Evolutionary conservation across 2,113 vertebrate genomes (phyloP), one percentile per base, ranked within the genome.

Genomic region (Leptosomus discolor): DNA sequence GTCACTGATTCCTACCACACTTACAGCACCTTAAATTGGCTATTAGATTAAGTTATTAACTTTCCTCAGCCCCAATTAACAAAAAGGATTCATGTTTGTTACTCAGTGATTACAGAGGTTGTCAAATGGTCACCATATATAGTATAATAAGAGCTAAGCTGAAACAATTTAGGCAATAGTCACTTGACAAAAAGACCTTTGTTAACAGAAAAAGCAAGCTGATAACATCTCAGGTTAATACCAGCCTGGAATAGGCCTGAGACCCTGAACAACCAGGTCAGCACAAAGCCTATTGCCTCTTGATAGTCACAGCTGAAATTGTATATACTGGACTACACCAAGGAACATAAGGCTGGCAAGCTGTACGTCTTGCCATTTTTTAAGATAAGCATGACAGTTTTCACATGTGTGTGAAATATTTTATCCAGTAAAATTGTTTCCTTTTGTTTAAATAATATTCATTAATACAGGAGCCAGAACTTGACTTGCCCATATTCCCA

Each of bases 381-480:
- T 8, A 53, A 61, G 23, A 27, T 41, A 75, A 90, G 6, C 11
- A n/a, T 0, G 0, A 14, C 4, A 58, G 7, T 29, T 7, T 61
- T 85, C 14, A 12, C 5, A 8, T 14, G 4, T 8, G 5, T 1
- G 5, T 36, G 46, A 64, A 5, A 32, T 1, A 71, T 8, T 37
- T 60, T 57, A 61, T 63, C 8, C 29, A 50, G 4, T 32, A 46
- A 39, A 58, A 29, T 17, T 19, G 3, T n/a, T 90, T 60, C 10
- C 3, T 21, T 61, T 19, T 79, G 5, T 54, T 11, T 51, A 60
- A 79, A 67, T 37, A 56, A 56, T 58, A 34, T 15, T 48, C 0
- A 73, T 58, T 58, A 27, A 39, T 18, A 36, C 5, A 39, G 14
- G 6, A 74, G 10, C 2, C 13, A 75, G 29, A 65, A 78, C 9